These are phyloP conservation scores for Trypoxylon attenuatum DNA, from an alignment of 2,888 invertebrate species.

Conservation along the genomic window DNA sequence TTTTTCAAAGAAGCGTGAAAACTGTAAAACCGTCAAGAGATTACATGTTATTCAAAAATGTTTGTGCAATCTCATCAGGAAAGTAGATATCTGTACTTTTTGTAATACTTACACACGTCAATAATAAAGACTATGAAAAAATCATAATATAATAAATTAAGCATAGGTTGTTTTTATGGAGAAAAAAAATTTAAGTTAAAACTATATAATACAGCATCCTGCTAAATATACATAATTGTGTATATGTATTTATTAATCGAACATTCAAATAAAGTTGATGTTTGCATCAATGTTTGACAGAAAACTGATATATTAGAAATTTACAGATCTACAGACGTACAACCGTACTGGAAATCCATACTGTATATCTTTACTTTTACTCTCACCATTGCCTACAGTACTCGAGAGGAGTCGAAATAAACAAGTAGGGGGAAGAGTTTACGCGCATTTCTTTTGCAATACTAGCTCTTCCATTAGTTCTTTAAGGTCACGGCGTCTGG, in stretches of 20 bases:
- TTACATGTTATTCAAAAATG: constrained; percentile 1
- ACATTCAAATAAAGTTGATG: too few relatives aligned
- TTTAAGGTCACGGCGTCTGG: constrained; percentile 65
- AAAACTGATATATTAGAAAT: constrained; percentile 25
- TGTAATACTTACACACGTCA: not conserved
- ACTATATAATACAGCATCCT: constrained; percentile 49
- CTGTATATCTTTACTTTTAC: constrained; percentile 10
- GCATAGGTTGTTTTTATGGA: constrained; percentile 35
- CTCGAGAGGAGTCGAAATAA: too few relatives aligned
- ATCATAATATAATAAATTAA: constrained; percentile 8
- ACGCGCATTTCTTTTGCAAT: not conserved
- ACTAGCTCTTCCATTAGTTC: constrained; percentile 49
- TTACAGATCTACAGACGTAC: too few relatives aligned
- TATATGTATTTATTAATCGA: constrained; percentile 29
- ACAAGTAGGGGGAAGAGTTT: too few relatives aligned
- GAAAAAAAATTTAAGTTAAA: constrained; percentile 7
- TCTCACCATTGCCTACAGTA: too few relatives aligned
- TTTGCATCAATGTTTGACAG: constrained; percentile 25
- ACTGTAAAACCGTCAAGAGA: too few relatives aligned
- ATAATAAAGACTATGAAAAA: constrained; percentile 19
- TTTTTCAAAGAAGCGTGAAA: constrained; percentile 33
- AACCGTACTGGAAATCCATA: constrained; percentile 15
- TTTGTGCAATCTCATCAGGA: constrained; percentile 6
- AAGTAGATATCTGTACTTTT: constrained; percentile 1
- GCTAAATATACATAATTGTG: constrained; percentile 15